Base-by-base conservation (phyloP, 2,113 vertebrate species). In the Ciconia stormi region DNA sequence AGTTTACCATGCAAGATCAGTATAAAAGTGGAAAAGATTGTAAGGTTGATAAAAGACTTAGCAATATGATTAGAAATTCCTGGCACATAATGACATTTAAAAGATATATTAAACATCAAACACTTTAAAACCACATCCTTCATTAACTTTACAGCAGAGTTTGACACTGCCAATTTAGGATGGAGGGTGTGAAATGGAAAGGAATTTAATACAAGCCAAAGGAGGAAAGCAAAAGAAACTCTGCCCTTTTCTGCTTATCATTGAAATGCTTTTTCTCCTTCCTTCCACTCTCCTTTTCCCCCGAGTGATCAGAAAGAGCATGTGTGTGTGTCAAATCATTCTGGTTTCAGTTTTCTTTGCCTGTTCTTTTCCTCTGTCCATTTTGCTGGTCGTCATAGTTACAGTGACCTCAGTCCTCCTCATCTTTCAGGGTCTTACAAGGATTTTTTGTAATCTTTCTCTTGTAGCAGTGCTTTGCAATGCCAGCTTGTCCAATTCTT, bases 331-430 rank as follows among this genome's bases (percentile, higher is more conserved):
- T 91, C 42, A 93, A 72, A 95, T 94, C 62, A 66, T 66, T 84
- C 81, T 91, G 73, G 81, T 95, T 95, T 96, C 8, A 2, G 82
- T 95, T 97, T 95, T 89, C 93, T 59, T 83, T 50, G 59, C 69
- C 58, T 63, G n/a, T 65, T 96, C 38, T 93, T 88, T 82, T 88
- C 59, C 53, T 88, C 88, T 89, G 73, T 93, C 93, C 87, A 58
- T 93, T 95, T 95, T 92, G 69, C 93, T 76, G 65, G 88, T 97
- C 2, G 81, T 93, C 95, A 91, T 97, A 96, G 95, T 81, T 96
- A 97, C 73, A 52, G 77, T 82, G 92, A 93, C 89, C 92, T 93
- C 79, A 56, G 65, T 65, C 3, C 1, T 95, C 61, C 72, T 87
- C 58, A 5, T 77, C 50, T 90, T 95, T 82, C 89, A 90, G 91